These are phyloP conservation scores for Lateolabrax maculatus DNA, from an alignment of 2,797 vertebrate genomes.

Conservation along the genomic window DNA sequence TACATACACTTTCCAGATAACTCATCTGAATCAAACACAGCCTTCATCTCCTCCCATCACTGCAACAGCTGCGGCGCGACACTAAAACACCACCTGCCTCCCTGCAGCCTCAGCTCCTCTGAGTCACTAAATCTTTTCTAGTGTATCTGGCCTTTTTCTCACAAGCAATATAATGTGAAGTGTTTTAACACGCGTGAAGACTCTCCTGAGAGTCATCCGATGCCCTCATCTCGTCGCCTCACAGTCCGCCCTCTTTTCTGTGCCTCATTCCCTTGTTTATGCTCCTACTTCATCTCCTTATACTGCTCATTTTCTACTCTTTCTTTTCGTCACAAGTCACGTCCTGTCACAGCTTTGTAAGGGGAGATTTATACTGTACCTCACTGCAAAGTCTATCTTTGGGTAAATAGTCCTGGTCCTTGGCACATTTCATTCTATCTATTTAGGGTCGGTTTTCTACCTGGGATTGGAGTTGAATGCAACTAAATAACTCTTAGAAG, in stretches of 20 bases:
- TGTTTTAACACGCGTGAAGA: not conserved
- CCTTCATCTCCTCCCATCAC: conserved; percentile 28
- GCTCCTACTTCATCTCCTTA: not conserved
- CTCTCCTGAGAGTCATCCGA: conserved; percentile 25
- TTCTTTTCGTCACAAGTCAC: not conserved
- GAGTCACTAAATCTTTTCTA: conserved; percentile 33
- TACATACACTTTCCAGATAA: conserved; percentile 1
- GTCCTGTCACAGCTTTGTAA: not conserved
- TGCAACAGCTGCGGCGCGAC: not conserved
- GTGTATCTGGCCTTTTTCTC: not conserved
- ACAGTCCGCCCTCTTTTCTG: not conserved
- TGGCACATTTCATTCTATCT: not conserved
- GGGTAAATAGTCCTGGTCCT: not conserved
- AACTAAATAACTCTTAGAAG: not conserved
- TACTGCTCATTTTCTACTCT: not conserved
- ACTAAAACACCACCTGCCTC: conserved; percentile 41
- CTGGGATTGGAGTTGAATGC: not conserved
- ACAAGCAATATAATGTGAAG: not conserved
- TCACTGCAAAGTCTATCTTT: not conserved
- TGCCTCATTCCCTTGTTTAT: not conserved
- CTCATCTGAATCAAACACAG: not conserved
- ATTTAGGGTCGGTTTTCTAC: not conserved
- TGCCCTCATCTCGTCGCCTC: not conserved
- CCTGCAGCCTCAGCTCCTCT: conserved; percentile 29
- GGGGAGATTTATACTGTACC: not conserved